Conservation (phyloP, 2,113 vertebrate species). For the Elachura formosa region DNA sequence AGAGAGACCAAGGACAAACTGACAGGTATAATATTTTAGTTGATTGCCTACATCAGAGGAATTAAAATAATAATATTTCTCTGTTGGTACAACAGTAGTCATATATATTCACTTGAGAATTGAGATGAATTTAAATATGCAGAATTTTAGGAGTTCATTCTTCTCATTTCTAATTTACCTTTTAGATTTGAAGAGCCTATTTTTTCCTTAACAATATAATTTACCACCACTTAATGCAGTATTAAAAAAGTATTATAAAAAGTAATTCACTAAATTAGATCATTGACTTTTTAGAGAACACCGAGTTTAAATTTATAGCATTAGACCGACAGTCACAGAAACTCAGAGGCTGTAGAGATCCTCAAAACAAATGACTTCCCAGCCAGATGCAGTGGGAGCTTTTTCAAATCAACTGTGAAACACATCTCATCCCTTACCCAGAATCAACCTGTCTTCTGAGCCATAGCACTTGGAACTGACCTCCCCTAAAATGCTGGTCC, state of each 20-base stretch:
- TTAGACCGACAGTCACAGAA: background rate
- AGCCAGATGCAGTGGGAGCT: background rate
- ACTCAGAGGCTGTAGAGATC: background rate
- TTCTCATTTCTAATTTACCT: background rate
- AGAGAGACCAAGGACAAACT: constrained; percentile 25
- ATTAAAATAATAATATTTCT: constrained; percentile 5
- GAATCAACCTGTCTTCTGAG: background rate
- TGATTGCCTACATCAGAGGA: constrained; percentile 2
- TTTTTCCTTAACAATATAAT: background rate
- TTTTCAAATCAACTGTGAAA: background rate
- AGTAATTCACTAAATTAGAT: background rate
- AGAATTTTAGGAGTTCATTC: background rate
- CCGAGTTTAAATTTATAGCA: background rate
- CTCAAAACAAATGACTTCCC: background rate
- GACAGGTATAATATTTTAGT: constrained; percentile 27
- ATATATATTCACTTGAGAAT: background rate
- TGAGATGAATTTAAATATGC: background rate
- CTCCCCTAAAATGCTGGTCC: background rate
- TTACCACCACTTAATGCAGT: background rate
- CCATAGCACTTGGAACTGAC: background rate
- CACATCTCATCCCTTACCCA: background rate
- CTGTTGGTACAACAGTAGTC: background rate
- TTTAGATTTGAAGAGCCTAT: background rate
- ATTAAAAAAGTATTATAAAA: background rate
- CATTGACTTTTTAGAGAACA: background rate